These are phyloP conservation scores for Amblyopsis rosae DNA, from an alignment of 2,113 vertebrate species.

Conservation along the genomic window DNA sequence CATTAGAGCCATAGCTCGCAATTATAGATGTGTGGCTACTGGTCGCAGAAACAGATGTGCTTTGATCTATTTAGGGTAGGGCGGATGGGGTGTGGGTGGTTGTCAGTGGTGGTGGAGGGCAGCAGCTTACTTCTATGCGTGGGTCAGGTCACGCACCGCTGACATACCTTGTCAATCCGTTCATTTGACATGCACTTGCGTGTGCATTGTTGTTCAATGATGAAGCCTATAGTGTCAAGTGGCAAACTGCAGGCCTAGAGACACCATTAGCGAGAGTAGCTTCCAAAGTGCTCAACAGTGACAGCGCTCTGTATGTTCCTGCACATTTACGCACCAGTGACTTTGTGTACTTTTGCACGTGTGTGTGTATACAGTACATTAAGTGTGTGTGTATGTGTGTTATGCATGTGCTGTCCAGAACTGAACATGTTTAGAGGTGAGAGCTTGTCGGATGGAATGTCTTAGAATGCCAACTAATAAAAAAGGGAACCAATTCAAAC, in stretches of 20 bases:
- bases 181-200: constrained; percentile 64
- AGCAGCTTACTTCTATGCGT: constrained; percentile 62
- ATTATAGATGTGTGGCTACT: constrained; percentile 75
- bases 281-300: background rate
- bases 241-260: constrained; percentile 20
- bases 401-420: constrained; percentile 29
- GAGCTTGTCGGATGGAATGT: constrained; percentile 52
- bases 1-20: constrained; percentile 66
- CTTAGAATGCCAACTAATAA: constrained; percentile 47
- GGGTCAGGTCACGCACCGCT: constrained; percentile 69
- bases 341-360: background rate
- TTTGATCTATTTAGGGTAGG: constrained; percentile 77
- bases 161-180: constrained; percentile 64
- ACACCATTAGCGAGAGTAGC: background rate
- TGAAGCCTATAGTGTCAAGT: constrained; percentile 16
- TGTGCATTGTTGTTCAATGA: constrained; percentile 42
- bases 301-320: constrained; percentile 6
- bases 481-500: constrained; percentile 60
- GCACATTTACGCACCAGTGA: constrained; percentile 9
- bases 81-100: constrained; percentile 27
- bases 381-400: background rate
- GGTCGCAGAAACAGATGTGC: constrained; percentile 75
- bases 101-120: constrained; percentile 28
- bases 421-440: constrained; percentile 55
- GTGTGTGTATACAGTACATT: too few species aligned